Percentiles rank a stretch among this genome's conserved stretches.
These are phyloP conservation scores for Elysia crispata DNA, from an alignment of 2,888 invertebrate genomes.

Conservation along the genomic window DNA sequence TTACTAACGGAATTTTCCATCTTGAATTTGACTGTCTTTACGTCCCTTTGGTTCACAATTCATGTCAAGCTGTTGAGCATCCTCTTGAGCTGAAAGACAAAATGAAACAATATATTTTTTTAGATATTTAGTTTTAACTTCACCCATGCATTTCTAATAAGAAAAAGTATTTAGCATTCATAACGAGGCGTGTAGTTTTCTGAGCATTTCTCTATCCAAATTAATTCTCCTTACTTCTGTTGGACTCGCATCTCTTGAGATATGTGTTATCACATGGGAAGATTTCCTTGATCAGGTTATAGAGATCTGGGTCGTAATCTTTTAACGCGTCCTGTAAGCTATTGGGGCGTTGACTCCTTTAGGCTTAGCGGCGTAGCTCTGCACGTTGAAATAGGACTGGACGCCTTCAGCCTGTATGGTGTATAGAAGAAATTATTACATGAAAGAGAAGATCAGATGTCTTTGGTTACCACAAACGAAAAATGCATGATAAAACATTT, in stretches of 20 bases:
- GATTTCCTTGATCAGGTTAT: constrained; percentile 55
- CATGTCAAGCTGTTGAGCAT: constrained; percentile 11
- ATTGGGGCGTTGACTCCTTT: constrained; percentile 59
- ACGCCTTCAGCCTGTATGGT: constrained; percentile 51
- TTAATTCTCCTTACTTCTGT: constrained; percentile 56
- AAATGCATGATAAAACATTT: too few relatives aligned
- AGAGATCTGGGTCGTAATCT: constrained; percentile 59
- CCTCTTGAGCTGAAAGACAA: not conserved
- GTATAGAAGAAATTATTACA: too few relatives aligned
- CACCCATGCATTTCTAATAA: too few relatives aligned
- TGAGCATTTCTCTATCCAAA: too few relatives aligned
- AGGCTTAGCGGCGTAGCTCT: constrained; percentile 54
- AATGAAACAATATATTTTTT: too few relatives aligned
- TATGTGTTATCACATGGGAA: constrained; percentile 64
- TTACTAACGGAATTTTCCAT: too few relatives aligned
- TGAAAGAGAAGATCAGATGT: too few relatives aligned
- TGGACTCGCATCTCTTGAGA: constrained; percentile 57
- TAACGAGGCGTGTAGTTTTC: too few relatives aligned
- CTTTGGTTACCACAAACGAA: too few relatives aligned
- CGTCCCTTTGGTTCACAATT: not conserved
- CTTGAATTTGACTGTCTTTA: too few relatives aligned
- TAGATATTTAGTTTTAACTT: too few relatives aligned
- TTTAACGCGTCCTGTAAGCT: constrained; percentile 57
- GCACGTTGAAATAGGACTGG: constrained; percentile 58
- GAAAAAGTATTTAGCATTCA: too few relatives aligned